Conservation (phyloP, 2,797 vertebrate genomes). For the Morus bassanus region DNA sequence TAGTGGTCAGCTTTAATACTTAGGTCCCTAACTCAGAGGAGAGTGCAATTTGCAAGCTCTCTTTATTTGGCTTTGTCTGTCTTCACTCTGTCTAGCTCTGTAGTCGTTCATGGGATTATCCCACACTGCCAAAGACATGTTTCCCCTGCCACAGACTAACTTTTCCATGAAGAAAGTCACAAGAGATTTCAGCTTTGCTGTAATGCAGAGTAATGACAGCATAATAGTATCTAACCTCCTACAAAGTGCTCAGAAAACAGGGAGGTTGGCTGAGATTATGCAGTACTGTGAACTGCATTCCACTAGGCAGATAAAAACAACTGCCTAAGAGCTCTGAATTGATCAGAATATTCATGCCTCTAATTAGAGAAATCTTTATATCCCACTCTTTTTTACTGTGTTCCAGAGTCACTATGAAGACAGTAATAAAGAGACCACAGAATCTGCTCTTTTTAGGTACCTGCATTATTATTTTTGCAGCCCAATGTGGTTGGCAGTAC, state of each 20-base stretch:
- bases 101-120: neutral
- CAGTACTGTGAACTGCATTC: slow-evolving; percentile 22
- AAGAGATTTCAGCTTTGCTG: slow-evolving; percentile 33
- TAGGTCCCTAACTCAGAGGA: neutral
- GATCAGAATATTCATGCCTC: slow-evolving; percentile 34
- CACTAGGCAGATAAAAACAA: slow-evolving; percentile 25
- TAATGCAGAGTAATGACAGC: slow-evolving; percentile 25
- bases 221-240: slow-evolving; percentile 44
- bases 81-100: neutral
- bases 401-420: neutral
- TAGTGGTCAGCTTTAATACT: neutral
- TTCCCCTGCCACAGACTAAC: neutral
- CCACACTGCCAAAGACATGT: neutral
- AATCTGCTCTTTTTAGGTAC: neutral
- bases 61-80: neutral
- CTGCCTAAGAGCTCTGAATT: neutral
- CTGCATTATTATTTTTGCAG: neutral
- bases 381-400: neutral
- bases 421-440: neutral
- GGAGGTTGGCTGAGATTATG: slow-evolving; percentile 14
- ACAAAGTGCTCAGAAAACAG: slow-evolving; percentile 30
- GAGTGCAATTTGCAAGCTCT: neutral
- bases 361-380: slow-evolving; percentile 27
- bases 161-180: slow-evolving; percentile 30
- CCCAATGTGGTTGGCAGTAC: neutral